Evolutionary conservation across 2,113 vertebrate species (phyloP), one percentile per base, ranked within the genome.

Genomic region (Bubo scandiacus): DNA sequence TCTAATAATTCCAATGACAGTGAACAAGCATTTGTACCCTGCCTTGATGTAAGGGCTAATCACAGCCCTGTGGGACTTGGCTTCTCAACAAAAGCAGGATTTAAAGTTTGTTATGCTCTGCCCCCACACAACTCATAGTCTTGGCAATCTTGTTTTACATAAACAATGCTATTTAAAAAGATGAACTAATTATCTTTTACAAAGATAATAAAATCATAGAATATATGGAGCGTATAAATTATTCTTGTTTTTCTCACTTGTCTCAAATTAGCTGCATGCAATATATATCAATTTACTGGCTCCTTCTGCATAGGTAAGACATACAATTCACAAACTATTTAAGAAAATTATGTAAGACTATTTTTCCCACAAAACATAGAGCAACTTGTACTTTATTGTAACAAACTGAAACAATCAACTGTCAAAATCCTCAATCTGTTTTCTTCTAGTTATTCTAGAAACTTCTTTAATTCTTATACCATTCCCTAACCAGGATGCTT

Each of bases 191-290:
- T 90, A 42, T 42, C 51, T 78, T 84, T 86, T 59, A 88, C 54
- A 83, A 83, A 82, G 54, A 70, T 86, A 91, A 95, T 36, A 81
- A 79, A 85, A 95, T 95, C 54, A 81, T 27, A 62, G 21, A 47
- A 19, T 72, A 68, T 36, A 77, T 12, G 21, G 6, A 61, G n/a
- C 72, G 83, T 54, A 79, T 42, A 86, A 96, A 95, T 84, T 75
- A 58, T 90, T 63, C 54, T 58, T 81, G 49, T 54, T 97, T 93
- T 87, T 92, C 87, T 92, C 29, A 85, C 34, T 86, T 90, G 94
- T 95, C 82, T 72, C 82, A 92, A 57, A 95, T 92, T 66, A 97
- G 38, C 51, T 89, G 38, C n/a, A 88, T 25, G 57, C 36, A 59
- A 49, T 88, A 74, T 55, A 7, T 62, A 55, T 58, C 58, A 84